Evolutionary conservation across 23 tunicate species (phyloP), one percentile per base, ranked within the genome.

Genomic region (Trididemnum nubilum): DNA sequence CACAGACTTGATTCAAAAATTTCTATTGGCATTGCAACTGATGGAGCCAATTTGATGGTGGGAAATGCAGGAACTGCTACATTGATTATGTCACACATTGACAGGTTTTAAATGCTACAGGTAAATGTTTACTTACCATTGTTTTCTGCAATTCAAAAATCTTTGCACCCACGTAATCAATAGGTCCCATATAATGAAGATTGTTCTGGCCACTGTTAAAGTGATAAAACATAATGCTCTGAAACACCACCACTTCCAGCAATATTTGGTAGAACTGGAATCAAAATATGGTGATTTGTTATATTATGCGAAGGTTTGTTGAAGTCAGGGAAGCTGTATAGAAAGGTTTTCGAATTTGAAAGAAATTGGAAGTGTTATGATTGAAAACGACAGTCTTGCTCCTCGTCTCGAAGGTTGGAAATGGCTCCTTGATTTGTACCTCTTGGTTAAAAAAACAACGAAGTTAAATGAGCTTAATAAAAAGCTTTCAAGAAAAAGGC

Each of bases 31-130:
- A 71, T 71, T 27, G 77, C 77, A 76, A 76, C 81, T 49, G 81
- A 76, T 76, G 81, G 81, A 76, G 81, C 81, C 50, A 7, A 72
- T 15, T 76, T 72, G 29, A 76, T 76, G 73, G 49, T 76, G 22
- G 81, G 29, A 76, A 76, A 76, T 76, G 15, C 34, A 15, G 70
- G 81, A 49, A 72, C 72, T 49, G 81, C 49, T 50, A 76, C 81
- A 49, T 76, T 76, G 81, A 44, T 76, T 76, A 26, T 9, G 51
- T 12, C n/a, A 50, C 81, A 76, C 19, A 49, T 50, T 15, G 71
- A 76, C 22, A 22, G 4, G 57, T 49, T 18, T 18, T 9, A 49
- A 18, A 12, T 49, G 15, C 57, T 9, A 49, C 12, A 49, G 57
- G 57, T 9, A 49, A 18, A 18, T 49, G 57, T 49, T 49, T 18